phyloP scores from a whole-genome alignment of 2,113 vertebrate genomes.

The Herpailurus yagouaroundi region DNA sequence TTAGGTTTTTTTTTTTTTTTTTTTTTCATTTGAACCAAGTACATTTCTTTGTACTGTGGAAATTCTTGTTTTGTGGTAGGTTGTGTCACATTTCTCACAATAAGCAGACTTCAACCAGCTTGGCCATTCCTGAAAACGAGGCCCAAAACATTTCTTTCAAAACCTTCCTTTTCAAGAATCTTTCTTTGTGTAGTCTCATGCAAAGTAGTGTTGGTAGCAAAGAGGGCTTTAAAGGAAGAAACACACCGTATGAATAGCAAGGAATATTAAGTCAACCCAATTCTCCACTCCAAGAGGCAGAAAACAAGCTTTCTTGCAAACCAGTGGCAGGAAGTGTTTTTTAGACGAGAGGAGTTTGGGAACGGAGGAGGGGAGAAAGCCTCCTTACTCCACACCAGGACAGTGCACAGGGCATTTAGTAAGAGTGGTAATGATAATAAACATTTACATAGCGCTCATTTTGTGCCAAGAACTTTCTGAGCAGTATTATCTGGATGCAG shows the following conservation, averaged over 20 bases:
- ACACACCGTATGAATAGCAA: constrained; percentile 42
- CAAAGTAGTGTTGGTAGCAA: constrained; percentile 34
- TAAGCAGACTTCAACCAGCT: background rate
- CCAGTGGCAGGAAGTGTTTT: background rate
- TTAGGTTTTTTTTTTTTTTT: background rate
- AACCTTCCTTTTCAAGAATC: constrained; percentile 39
- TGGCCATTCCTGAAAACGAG: constrained; percentile 40
- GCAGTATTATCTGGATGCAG: background rate
- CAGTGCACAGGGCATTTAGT: background rate
- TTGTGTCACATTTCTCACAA: constrained; percentile 7
- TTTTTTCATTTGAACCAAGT: constrained; percentile 8
- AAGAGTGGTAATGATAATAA: background rate
- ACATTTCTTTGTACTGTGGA: background rate
- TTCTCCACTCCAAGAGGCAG: constrained; percentile 32
- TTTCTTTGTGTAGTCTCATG: constrained; percentile 29
- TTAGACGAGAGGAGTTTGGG: background rate
- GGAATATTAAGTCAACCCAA: constrained; percentile 52
- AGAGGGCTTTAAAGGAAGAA: constrained; percentile 63
- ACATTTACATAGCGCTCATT: background rate
- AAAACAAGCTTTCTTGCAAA: constrained; percentile 56
- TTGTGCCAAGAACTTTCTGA: background rate
- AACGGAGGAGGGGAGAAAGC: background rate
- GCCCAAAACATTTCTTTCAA: constrained; percentile 3
- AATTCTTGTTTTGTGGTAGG: background rate
- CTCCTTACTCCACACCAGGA: background rate